Evolutionary conservation across 2,797 vertebrate species (phyloP).

Genomic region (Danio choprae): DNA sequence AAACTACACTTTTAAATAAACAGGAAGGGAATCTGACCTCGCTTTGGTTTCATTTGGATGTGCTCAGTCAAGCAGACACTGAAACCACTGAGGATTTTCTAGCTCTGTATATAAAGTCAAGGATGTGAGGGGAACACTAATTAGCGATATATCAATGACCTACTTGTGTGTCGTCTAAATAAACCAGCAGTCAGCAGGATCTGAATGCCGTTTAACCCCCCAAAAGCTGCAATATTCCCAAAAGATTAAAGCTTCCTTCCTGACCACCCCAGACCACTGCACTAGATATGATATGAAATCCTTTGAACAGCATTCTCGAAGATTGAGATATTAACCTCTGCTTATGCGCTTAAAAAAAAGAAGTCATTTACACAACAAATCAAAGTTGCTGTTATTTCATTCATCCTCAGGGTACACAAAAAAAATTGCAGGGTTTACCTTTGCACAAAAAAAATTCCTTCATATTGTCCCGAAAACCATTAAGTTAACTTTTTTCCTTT

Average conservation of each 20-base stretch:
- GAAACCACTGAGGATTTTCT: constrained; percentile 21
- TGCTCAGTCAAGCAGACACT: neutral
- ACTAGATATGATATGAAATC: constrained; percentile 25
- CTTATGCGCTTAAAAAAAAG: neutral
- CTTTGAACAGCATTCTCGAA: constrained; percentile 6
- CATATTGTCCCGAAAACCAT: too few species aligned
- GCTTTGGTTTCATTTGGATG: constrained; percentile 9
- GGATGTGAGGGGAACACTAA: constrained; percentile 50
- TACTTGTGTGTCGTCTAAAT: constrained; percentile 56
- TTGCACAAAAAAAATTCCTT: too few species aligned
- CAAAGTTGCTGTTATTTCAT: too few species aligned
- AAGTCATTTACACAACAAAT: too few species aligned
- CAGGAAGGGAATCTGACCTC: neutral
- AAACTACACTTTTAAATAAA: constrained; percentile 30
- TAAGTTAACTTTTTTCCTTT: too few species aligned
- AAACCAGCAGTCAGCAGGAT: constrained; percentile 50
- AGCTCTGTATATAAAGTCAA: constrained; percentile 33
- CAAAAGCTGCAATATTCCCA: constrained; percentile 67
- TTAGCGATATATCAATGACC: constrained; percentile 57
- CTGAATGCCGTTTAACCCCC: constrained; percentile 33
- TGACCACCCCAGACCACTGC: constrained; percentile 36
- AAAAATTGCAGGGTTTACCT: too few species aligned
- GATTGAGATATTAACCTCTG: neutral
- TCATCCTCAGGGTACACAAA: too few species aligned
- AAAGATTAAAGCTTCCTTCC: constrained; percentile 54